These are phyloP conservation scores for Neotoxoptera formosana DNA, from an alignment of 1,140 invertebrate genomes.

Conservation along the genomic window DNA sequence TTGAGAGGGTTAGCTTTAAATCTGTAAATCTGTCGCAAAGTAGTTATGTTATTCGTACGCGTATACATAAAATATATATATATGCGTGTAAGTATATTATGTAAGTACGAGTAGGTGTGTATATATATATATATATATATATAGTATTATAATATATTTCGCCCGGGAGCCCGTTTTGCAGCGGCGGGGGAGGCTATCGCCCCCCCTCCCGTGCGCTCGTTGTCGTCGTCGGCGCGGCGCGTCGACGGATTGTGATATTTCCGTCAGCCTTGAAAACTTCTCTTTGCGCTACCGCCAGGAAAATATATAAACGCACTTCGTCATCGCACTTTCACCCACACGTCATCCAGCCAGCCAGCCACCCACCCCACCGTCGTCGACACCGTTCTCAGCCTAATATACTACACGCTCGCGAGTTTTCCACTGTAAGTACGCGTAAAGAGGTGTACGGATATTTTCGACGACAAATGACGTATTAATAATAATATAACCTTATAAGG, in stretches of 20 bases:
- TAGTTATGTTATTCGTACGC: conserved; percentile 48
- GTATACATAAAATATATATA: neutral
- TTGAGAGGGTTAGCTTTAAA: conserved; percentile 57
- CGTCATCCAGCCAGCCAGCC: neutral
- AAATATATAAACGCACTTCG: neutral
- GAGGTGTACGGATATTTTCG: neutral
- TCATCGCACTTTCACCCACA: conserved; percentile 6
- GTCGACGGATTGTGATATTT: conserved; percentile 51
- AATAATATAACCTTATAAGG: neutral
- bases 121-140: neutral
- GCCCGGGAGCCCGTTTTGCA: neutral
- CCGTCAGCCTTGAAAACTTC: conserved; percentile 51
- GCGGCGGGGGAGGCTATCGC: neutral
- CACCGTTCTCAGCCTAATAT: neutral
- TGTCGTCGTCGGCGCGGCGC: neutral
- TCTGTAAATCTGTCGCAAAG: conserved; percentile 56
- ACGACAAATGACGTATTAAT: neutral
- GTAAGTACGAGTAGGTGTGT: too few species aligned
- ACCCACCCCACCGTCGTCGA: too few species aligned
- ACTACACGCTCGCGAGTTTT: neutral
- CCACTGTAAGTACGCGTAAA: neutral
- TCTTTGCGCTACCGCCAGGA: neutral
- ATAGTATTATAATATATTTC: neutral
- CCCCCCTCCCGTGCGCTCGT: too few species aligned
- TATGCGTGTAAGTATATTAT: neutral